These are phyloP conservation scores for Pholis gunnellus DNA, from an alignment of 2,113 vertebrate species.

Conservation along the genomic window DNA sequence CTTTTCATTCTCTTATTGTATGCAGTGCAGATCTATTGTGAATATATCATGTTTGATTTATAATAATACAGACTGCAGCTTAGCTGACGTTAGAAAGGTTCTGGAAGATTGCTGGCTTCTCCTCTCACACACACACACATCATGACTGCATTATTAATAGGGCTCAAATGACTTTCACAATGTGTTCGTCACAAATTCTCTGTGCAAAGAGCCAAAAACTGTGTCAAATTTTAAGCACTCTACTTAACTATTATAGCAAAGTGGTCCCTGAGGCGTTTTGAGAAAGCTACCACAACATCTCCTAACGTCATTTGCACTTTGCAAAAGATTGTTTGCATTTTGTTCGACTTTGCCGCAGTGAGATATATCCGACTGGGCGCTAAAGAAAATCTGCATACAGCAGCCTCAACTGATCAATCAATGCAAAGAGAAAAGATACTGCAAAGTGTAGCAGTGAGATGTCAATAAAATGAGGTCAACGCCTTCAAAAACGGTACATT, in stretches of 20 bases:
- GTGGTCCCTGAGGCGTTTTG: slow-evolving; percentile 38
- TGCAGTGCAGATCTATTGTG: neutral
- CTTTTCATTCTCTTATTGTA: neutral
- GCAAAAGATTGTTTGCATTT: neutral
- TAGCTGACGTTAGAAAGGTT: neutral
- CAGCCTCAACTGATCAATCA: slow-evolving; percentile 7
- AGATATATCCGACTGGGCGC: slow-evolving; percentile 32
- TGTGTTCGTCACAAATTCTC: slow-evolving; percentile 27
- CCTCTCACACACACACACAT: neutral
- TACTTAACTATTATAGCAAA: slow-evolving; percentile 45
- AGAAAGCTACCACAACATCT: slow-evolving; percentile 57
- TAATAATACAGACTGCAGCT: too few relatives aligned
- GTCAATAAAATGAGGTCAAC: slow-evolving; percentile 31
- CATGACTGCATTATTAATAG: slow-evolving; percentile 32
- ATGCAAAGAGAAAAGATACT: slow-evolving; percentile 1
- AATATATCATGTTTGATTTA: too few relatives aligned
- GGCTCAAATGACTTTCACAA: slow-evolving; percentile 30
- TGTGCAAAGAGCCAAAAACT: slow-evolving; percentile 13
- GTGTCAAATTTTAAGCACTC: slow-evolving; percentile 34
- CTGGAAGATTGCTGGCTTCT: neutral
- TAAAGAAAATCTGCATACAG: slow-evolving; percentile 16
- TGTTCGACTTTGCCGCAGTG: slow-evolving; percentile 14
- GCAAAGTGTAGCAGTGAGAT: slow-evolving; percentile 10
- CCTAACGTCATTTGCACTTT: slow-evolving; percentile 44
- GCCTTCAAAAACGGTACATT: neutral